Base-by-base conservation (phyloP, 2,888 invertebrate genomes). In the Malachius bipustulatus region DNA sequence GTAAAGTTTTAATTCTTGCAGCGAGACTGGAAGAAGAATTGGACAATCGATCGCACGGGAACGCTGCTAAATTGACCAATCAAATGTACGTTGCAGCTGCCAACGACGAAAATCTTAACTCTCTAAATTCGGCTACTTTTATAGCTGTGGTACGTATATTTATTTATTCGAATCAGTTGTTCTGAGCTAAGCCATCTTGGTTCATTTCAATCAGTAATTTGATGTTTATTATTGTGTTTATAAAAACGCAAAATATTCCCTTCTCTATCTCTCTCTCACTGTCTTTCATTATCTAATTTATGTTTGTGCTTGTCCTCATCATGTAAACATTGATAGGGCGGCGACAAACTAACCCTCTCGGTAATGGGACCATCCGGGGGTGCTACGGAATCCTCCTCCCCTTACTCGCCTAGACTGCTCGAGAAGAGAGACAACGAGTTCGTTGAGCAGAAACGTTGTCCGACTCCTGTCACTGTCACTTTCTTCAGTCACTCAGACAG, bases 101-200 rank as follows among this genome's bases (percentile, higher is more conserved):
- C 6, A 66, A 68, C 32, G 59, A 65, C 38, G 54, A 57, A 12
- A 56, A 57, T 40, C 49, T 55, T 44, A 54, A 50, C 34, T 69
- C 70, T 12, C 50, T 70, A 40, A 70, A 73, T 49, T 73, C 70
- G 2, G 76, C 81, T 42, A 81, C 81, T 35, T 81, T 81, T 52
- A 75, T 82, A 43, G 77, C 81, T 44, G 82, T 82, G 69, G 82
- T 82, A 66, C 73, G 77, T 69, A 39, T 15, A 27, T 41, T 32
- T 30, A 26, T 8, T n/a, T 31, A 8, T 19, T 19, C 6, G n/a
- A 19, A 8, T 19, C 6, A 19, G n/a, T 19, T 19, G n/a, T 19
- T 19, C n/a, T 19, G 24, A 6, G n/a, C n/a, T 8, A 19, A 19
- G n/a, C n/a, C 6, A 8, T 19, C n/a, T 19, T 19, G 6, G 24